These are phyloP conservation scores for Sphaeramia orbicularis DNA, from an alignment of 2,797 vertebrate genomes.

Conservation along the genomic window DNA sequence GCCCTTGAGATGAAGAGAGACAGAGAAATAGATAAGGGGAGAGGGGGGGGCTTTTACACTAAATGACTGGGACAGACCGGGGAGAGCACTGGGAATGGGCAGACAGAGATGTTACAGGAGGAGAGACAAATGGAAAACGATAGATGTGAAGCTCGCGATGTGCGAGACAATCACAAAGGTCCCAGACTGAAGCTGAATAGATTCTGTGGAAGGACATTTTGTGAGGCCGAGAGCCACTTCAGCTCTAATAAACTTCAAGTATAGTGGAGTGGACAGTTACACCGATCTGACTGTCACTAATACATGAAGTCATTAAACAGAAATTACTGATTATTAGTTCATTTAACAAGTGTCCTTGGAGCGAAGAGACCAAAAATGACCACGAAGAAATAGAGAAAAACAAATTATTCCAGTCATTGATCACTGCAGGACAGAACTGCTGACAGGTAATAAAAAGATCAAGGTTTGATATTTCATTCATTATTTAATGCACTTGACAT, in stretches of 20 bases:
- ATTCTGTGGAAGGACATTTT: slow-evolving; percentile 25
- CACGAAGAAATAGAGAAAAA: slow-evolving; percentile 1
- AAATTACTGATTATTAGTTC: slow-evolving; percentile 5
- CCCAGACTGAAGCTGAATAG: slow-evolving; percentile 26
- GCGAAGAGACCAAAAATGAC: slow-evolving; percentile 8
- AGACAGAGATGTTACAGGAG: slow-evolving; percentile 73
- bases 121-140: slow-evolving; percentile 72
- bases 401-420: not conserved
- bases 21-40: slow-evolving; percentile 38
- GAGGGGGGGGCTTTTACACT: slow-evolving; percentile 54
- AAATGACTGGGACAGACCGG: slow-evolving; percentile 68
- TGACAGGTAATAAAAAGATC: slow-evolving; percentile 19
- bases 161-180: slow-evolving; percentile 47
- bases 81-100: slow-evolving; percentile 41
- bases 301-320: slow-evolving; percentile 24
- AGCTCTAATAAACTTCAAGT: slow-evolving; percentile 14
- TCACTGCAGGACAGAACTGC: slow-evolving; percentile 13
- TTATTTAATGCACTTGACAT: slow-evolving; percentile 27
- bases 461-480: slow-evolving; percentile 26
- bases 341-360: slow-evolving; percentile 1
- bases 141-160: slow-evolving; percentile 61
- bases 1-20: slow-evolving; percentile 72
- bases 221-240: not conserved
- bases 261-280: slow-evolving; percentile 4
- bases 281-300: not conserved